Percentiles rank a stretch among this genome's conserved stretches.
Conservation (phyloP, 2,888 invertebrate genomes). For the Plusia festucae region DNA sequence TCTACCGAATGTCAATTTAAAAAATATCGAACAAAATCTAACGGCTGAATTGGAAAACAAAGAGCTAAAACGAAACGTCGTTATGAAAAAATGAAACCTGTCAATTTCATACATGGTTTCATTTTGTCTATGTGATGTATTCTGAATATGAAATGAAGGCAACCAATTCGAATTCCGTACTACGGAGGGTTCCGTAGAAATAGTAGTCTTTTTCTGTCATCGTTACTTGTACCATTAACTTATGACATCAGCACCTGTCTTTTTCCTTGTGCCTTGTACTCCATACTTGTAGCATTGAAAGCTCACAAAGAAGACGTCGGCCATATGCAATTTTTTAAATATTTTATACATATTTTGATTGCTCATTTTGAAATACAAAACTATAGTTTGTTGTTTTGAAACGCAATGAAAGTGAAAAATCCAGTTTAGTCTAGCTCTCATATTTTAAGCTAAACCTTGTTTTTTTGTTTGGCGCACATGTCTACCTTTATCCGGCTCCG, state of each 20-base stretch:
- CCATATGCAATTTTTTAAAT: too few relatives aligned
- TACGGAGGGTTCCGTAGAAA: slow-evolving; percentile 9
- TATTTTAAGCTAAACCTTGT: too few relatives aligned
- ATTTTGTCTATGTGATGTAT: slow-evolving; percentile 38
- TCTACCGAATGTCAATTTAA: slow-evolving; percentile 2
- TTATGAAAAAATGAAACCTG: slow-evolving; percentile 23
- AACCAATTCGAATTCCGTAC: slow-evolving; percentile 6
- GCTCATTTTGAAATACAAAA: too few relatives aligned
- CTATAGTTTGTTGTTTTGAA: too few relatives aligned
- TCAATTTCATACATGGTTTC: slow-evolving; percentile 32
- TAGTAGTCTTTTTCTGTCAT: background rate
- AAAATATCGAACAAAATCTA: slow-evolving; percentile 7
- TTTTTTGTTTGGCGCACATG: background rate
- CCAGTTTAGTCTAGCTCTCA: too few relatives aligned
- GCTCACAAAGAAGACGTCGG: too few relatives aligned
- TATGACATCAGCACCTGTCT: background rate
- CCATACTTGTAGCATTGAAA: too few relatives aligned
- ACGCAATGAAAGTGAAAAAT: too few relatives aligned
- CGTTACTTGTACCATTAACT: background rate
- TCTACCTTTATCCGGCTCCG: too few relatives aligned
- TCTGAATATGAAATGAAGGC: slow-evolving; percentile 42
- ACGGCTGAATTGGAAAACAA: slow-evolving; percentile 18
- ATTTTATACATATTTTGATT: too few relatives aligned
- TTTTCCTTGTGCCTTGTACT: too few relatives aligned
- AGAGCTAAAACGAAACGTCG: slow-evolving; percentile 26